phyloP scores from a whole-genome alignment of 2,797 vertebrate species.

The Melanotaenia trifasciata region DNA sequence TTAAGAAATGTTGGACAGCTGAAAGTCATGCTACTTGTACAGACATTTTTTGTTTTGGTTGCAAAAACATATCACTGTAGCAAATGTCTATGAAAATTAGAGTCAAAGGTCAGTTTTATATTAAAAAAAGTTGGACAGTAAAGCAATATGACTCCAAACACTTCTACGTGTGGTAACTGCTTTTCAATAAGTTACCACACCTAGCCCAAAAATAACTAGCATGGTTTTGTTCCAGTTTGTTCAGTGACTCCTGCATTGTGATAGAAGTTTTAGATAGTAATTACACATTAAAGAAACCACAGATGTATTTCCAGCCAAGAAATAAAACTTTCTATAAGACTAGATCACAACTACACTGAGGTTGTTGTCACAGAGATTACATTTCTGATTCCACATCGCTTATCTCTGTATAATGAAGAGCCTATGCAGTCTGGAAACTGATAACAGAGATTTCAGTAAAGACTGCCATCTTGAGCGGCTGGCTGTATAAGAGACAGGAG shows the following conservation, averaged over 20 bases:
- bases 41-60: not conserved
- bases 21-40: not conserved
- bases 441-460: slow-evolving; percentile 79
- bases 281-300: not conserved
- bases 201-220: not conserved
- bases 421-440: slow-evolving; percentile 74
- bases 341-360: not conserved
- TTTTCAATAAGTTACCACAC: not conserved
- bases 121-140: slow-evolving; percentile 21
- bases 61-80: not conserved
- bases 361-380: not conserved
- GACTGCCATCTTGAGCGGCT: slow-evolving; percentile 72
- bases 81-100: slow-evolving; percentile 11
- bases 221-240: not conserved
- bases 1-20: slow-evolving; percentile 28
- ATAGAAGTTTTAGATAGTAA: not conserved
- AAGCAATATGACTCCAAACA: not conserved
- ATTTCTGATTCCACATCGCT: not conserved
- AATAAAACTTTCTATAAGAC: not conserved
- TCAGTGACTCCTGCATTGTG: not conserved
- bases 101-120: slow-evolving; percentile 27
- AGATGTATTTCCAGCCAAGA: not conserved
- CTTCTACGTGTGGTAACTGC: not conserved
- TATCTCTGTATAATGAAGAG: slow-evolving; percentile 27
- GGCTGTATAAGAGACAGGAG: slow-evolving; percentile 87